Base-by-base conservation (phyloP, 2,113 vertebrate species). In the Aegotheles bennettii region DNA sequence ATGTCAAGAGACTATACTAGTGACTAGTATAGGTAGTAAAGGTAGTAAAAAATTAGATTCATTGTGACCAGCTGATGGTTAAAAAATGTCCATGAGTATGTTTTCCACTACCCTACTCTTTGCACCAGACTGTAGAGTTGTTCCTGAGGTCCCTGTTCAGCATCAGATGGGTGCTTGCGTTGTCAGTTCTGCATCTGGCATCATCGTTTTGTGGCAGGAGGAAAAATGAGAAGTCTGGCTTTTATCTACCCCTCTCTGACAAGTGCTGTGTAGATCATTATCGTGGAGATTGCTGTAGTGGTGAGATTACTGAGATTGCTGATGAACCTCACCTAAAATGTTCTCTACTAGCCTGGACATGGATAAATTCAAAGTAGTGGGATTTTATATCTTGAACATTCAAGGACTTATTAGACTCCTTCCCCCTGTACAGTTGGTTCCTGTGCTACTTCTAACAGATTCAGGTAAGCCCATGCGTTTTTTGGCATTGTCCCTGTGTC, bases 381-480 rank as follows among this genome's bases (percentile, higher is more conserved):
- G 3, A 4, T n/a, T 93, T 84, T 79, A 7, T 76, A 33, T 80
- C 59, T 92, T 73, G 38, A 84, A 68, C 4, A 1, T 63, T 85
- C 38, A 80, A 47, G 54, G 54, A 42, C 19, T 68, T 20, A 8
- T 71, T 48, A 48, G 23, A n/a, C 12, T 84, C 31, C 17, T 51
- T 75, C 21, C 16, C 26, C 29, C 10, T 2, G 15, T 59, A 36
- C 25, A 45, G 10, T 15, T 74, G 35, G 29, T 64, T 29, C 13
- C 51, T 68, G 67, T 59, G 56, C 51, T 83, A 10, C 43, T 73
- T 19, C 40, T 68, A 14, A 15, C 33, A 47, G 48, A 76, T 43
- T 43, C 40, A 73, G 71, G 6, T 83, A 57, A 28, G 17, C n/a
- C 24, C 26, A 7, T 0, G 0, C 0, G 1, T 6, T 10, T 87